A percentile compares a stretch with the other conserved stretches of the same genome.
phyloP scores from a whole-genome alignment of 1,140 invertebrate species.

The Drosophila yakuba region DNA sequence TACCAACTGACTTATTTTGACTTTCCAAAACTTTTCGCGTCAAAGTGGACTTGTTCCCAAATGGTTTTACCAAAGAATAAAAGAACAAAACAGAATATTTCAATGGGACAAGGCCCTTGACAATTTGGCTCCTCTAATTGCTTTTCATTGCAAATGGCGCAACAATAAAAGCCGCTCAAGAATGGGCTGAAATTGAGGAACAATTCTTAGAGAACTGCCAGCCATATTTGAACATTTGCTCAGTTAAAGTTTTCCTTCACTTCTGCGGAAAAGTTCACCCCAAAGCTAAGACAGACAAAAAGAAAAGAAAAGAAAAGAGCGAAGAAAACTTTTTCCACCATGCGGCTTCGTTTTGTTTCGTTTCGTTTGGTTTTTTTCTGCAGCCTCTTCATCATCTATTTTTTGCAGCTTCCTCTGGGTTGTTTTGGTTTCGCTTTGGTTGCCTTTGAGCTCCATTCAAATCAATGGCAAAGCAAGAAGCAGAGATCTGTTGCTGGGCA shows the following conservation, averaged over 20 bases:
- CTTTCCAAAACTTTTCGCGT: neutral
- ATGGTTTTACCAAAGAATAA: neutral
- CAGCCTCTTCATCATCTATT: constrained; percentile 25
- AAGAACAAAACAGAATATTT: constrained; percentile 9
- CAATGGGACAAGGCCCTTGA: constrained; percentile 26
- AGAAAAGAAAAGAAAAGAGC: neutral
- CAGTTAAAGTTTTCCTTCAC: constrained; percentile 33
- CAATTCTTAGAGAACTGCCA: constrained; percentile 8
- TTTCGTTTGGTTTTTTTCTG: neutral
- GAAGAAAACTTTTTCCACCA: constrained; percentile 37
- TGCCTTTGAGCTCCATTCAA: constrained; percentile 33
- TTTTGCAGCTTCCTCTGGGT: constrained; percentile 1
- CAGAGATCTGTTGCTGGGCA: constrained; percentile 36
- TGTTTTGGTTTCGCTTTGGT: constrained; percentile 22
- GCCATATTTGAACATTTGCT: constrained; percentile 35
- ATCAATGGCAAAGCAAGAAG: constrained; percentile 18
- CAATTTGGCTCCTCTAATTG: constrained; percentile 49
- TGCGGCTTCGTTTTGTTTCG: constrained; percentile 32
- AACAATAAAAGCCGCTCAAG: constrained; percentile 42
- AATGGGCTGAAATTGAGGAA: neutral
- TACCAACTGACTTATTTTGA: neutral
- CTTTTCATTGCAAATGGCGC: constrained; percentile 47
- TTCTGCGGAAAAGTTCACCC: constrained; percentile 29
- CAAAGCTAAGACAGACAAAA: constrained; percentile 19
- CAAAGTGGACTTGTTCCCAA: constrained; percentile 6